Conservation (phyloP, 92 coral and sea anemone species). For the Paragorgia papillata region DNA sequence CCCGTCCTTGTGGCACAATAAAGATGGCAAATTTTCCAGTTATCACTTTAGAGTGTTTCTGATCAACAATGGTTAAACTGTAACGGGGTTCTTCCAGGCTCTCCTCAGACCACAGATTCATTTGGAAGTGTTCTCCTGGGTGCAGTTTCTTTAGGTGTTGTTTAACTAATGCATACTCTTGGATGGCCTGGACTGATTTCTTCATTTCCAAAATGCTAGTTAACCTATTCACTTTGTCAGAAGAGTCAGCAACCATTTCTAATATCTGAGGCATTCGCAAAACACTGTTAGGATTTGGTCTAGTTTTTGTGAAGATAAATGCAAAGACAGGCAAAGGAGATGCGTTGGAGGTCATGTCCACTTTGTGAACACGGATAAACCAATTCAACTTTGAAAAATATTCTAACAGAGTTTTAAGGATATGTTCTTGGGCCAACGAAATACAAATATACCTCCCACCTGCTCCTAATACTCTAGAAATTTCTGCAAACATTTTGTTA, state of each 20-base stretch:
- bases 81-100: slow-evolving; percentile 64
- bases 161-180: slow-evolving; percentile 72
- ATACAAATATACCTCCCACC: slow-evolving; percentile 88
- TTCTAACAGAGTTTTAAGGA: slow-evolving; percentile 66
- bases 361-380: slow-evolving; percentile 80
- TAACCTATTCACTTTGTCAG: slow-evolving; percentile 69
- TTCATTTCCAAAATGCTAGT: slow-evolving; percentile 55
- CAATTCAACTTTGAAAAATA: slow-evolving; percentile 78
- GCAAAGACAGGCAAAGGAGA: slow-evolving; percentile 78
- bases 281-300: slow-evolving; percentile 39
- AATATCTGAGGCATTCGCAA: slow-evolving; percentile 61
- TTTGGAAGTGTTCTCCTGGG: slow-evolving; percentile 46
- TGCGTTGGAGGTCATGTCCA: slow-evolving; percentile 35
- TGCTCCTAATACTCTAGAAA: slow-evolving; percentile 64
- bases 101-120: slow-evolving; percentile 70
- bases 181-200: slow-evolving; percentile 58
- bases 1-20: slow-evolving; percentile 97
- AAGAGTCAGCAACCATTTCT: slow-evolving; percentile 72
- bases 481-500: slow-evolving; percentile 61
- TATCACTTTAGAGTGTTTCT: slow-evolving; percentile 46
- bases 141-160: slow-evolving; percentile 48
- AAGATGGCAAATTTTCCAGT: slow-evolving; percentile 90
- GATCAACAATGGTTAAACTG: slow-evolving; percentile 70
- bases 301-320: slow-evolving; percentile 86
- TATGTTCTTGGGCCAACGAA: slow-evolving; percentile 77